Base-by-base conservation (phyloP, 2,113 vertebrate species). In the Varanus komodoensis region DNA sequence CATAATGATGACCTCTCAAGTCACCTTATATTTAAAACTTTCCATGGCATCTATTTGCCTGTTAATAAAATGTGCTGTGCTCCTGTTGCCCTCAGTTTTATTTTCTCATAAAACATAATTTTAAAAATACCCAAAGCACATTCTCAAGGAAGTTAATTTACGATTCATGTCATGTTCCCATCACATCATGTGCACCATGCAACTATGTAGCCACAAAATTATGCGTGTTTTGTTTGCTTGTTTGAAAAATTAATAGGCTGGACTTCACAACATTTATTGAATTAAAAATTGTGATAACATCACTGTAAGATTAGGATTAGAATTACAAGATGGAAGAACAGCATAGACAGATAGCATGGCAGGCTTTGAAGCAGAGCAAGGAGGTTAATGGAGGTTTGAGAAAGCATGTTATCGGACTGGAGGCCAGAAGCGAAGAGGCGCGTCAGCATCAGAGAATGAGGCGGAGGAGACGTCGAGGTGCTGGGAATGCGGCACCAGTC, bases 91-190 rank as follows among this genome's bases (percentile, higher is more conserved):
- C 25, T 54, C 44, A 23, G 78, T 1, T 1, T 21, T 48, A 38
- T 38, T 12, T 0, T 34, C 27, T 0, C 0, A 1, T 0, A 4
- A 77, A 3, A 5, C 2, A 8, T 64, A 71, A 0, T 8, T 32
- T 3, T 34, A 8, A 52, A 1, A 8, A 52, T 75, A 8, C 4
- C 19, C 84, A 23, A 34, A 25, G 14, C n/a, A 32, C 44, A 44
- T 29, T 48, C 50, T 29, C 14, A 32, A 29, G 48, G 38, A 82
- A 67, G 57, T 57, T 25, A 21, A 38, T 83, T 64, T 38, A 78
- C 75, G 48, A 44, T 8, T 48, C 4, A 50, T 8, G 21, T 4
- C 5, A 38, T 44, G 48, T 27, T 48, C 77, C 77, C 57, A n/a
- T 54, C 14, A 57, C 23, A 81, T 17, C 54, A 12, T 32, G 80